Percentiles rank a stretch among this genome's conserved stretches.
These are phyloP conservation scores for Hyperoplus lanceolatus DNA, from an alignment of 2,797 vertebrate species.

Conservation along the genomic window DNA sequence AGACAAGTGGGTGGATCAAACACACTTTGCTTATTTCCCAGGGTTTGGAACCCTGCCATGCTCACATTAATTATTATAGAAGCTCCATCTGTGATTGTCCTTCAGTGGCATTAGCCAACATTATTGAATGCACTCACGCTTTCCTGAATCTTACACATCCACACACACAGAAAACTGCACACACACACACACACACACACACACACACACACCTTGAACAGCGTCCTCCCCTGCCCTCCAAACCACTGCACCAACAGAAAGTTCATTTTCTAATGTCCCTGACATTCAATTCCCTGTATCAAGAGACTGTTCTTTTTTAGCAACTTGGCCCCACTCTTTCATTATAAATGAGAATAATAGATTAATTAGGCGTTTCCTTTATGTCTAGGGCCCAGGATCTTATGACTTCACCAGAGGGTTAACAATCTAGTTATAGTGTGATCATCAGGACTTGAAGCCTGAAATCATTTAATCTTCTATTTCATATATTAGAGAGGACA, in stretches of 20 bases:
- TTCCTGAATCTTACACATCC: slow-evolving; percentile 59
- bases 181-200: slow-evolving; percentile 51
- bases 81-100: slow-evolving; percentile 86
- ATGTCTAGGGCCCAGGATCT: slow-evolving; percentile 62
- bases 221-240: slow-evolving; percentile 54
- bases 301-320: slow-evolving; percentile 45
- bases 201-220: slow-evolving; percentile 34
- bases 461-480: slow-evolving; percentile 79
- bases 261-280: slow-evolving; percentile 52
- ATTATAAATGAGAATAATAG: slow-evolving; percentile 73
- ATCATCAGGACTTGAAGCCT: slow-evolving; percentile 71
- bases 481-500: slow-evolving; percentile 77
- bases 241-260: slow-evolving; percentile 46
- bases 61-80: slow-evolving; percentile 86
- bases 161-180: slow-evolving; percentile 1
- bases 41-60: slow-evolving; percentile 85
- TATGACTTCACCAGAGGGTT: slow-evolving; percentile 69
- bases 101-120: slow-evolving; percentile 77
- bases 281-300: slow-evolving; percentile 49
- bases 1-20: slow-evolving; percentile 84
- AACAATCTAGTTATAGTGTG: slow-evolving; percentile 71
- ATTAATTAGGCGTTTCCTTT: slow-evolving; percentile 79
- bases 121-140: slow-evolving; percentile 77
- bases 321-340: slow-evolving; percentile 55
- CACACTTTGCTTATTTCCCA: slow-evolving; percentile 80